Evolutionary conservation across 1,140 invertebrate genomes (phyloP).

Genomic region (Trachymyrmex septentrionalis): DNA sequence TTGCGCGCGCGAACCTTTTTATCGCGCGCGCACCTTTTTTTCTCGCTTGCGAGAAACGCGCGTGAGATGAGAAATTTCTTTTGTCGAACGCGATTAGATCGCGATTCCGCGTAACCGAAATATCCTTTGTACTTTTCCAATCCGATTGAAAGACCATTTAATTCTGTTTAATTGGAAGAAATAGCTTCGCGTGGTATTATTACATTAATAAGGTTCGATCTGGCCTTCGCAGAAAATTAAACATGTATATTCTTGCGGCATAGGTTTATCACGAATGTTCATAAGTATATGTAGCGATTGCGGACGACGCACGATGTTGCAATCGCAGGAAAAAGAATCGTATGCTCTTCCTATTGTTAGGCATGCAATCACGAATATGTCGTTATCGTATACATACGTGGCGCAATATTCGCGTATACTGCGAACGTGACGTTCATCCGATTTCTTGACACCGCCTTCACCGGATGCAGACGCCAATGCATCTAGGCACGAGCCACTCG

Average conservation of each 20-base stretch:
- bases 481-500: slow-evolving; percentile 58
- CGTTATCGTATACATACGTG: slow-evolving; percentile 41
- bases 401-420: neutral
- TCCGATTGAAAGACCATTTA: neutral
- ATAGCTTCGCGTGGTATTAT: neutral
- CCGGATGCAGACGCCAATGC: slow-evolving; percentile 60
- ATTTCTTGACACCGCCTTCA: slow-evolving; percentile 58
- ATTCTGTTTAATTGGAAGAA: neutral
- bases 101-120: neutral
- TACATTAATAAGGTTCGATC: neutral
- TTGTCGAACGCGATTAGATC: neutral
- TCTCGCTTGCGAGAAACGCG: neutral
- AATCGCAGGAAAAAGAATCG: slow-evolving; percentile 29
- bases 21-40: slow-evolving; percentile 32
- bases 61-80: neutral
- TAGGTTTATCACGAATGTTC: neutral
- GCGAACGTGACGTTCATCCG: slow-evolving; percentile 25
- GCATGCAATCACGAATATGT: slow-evolving; percentile 55
- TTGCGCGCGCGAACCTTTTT: slow-evolving; percentile 48
- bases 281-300: slow-evolving; percentile 30
- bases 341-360: slow-evolving; percentile 53
- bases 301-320: slow-evolving; percentile 13
- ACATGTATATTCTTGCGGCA: neutral
- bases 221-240: neutral
- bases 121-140: neutral